Conservation (phyloP, 2,888 invertebrate genomes). For the Venustoraphidia nigricollis region DNA sequence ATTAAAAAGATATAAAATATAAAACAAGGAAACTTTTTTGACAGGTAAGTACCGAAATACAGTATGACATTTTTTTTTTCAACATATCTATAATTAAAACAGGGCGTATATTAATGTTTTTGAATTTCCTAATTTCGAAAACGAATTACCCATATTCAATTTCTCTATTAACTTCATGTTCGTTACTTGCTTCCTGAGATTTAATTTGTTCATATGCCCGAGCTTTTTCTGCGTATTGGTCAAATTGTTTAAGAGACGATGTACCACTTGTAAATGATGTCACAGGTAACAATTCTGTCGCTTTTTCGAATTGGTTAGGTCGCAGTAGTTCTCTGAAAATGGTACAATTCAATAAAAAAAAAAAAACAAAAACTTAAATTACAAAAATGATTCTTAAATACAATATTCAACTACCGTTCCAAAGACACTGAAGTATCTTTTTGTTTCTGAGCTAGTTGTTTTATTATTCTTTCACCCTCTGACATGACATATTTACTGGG, state of each 20-base stretch:
- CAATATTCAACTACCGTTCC: constrained; percentile 18
- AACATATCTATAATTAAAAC: too few species aligned
- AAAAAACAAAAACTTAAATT: neutral
- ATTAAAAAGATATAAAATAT: too few species aligned
- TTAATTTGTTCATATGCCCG: constrained; percentile 31
- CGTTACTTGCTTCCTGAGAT: constrained; percentile 29
- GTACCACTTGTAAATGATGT: constrained; percentile 27
- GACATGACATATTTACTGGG: constrained; percentile 20
- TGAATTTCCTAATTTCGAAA: neutral
- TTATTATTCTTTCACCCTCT: constrained; percentile 23
- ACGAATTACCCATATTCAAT: constrained; percentile 24
- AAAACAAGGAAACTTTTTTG: too few species aligned
- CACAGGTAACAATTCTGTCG: constrained; percentile 16
- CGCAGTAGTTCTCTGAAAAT: constrained; percentile 14
- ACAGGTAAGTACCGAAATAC: too few species aligned
- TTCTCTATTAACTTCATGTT: constrained; percentile 33
- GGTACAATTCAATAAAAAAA: neutral
- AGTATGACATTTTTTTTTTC: too few species aligned
- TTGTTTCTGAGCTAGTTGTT: constrained; percentile 23
- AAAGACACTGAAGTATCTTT: constrained; percentile 18
- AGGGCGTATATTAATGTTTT: too few species aligned
- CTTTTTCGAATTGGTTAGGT: constrained; percentile 14
- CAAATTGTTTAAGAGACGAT: constrained; percentile 29
- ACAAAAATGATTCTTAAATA: neutral
- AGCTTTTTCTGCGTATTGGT: constrained; percentile 25